Conservation (phyloP, 2,113 vertebrate genomes). For the Ictidomys tridecemlineatus region DNA sequence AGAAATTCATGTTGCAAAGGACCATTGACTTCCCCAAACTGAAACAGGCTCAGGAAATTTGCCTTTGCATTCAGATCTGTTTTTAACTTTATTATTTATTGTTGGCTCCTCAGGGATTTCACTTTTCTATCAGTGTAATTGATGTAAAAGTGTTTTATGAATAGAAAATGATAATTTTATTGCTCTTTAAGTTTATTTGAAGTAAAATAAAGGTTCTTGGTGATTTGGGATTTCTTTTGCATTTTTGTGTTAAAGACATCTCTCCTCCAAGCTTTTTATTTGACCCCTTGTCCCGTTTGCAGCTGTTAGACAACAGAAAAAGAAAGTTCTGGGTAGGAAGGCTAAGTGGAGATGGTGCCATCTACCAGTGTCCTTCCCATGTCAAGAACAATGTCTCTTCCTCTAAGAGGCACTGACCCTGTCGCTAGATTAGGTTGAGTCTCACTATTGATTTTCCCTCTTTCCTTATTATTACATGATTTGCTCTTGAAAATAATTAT, state of each 20-base stretch:
- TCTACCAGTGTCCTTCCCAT: background rate
- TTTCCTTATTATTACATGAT: background rate
- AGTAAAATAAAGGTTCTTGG: constrained; percentile 74
- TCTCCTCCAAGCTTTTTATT: background rate
- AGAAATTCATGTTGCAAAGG: constrained; percentile 72
- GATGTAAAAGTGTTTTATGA: constrained; percentile 58
- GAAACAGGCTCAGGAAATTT: constrained; percentile 50
- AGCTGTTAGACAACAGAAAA: background rate
- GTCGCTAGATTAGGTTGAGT: background rate
- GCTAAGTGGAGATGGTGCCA: background rate
- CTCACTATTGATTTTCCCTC: too few species aligned
- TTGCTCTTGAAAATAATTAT: background rate
- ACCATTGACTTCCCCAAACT: constrained; percentile 71
- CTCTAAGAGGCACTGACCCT: background rate
- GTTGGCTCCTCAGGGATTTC: constrained; percentile 69
- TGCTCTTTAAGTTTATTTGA: constrained; percentile 56
- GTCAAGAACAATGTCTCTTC: background rate
- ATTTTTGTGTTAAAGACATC: background rate
- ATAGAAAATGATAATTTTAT: constrained; percentile 58
- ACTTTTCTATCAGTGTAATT: constrained; percentile 47
- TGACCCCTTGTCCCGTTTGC: background rate
- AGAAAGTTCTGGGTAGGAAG: background rate
- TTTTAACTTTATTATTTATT: constrained; percentile 78
- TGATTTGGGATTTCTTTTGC: constrained; percentile 51
- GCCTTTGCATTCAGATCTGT: constrained; percentile 27